phyloP scores from a whole-genome alignment of 2,888 invertebrate genomes.

The Serrognathus titanus region DNA sequence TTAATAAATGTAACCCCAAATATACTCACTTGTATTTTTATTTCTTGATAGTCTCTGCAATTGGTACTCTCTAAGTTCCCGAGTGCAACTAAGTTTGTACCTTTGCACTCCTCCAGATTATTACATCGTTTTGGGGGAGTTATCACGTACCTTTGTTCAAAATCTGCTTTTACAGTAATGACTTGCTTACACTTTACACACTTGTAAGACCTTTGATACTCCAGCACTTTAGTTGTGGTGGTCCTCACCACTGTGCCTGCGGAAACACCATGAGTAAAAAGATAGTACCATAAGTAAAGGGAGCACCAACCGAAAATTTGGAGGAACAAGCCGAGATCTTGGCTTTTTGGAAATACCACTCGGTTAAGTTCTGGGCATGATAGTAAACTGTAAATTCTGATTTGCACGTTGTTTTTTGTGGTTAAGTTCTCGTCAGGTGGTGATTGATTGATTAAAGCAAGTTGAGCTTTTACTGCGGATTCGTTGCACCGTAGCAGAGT shows the following conservation, averaged over 20 bases:
- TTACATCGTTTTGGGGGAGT: conserved; percentile 53
- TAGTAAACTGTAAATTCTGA: conserved; percentile 65
- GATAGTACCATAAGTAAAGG: neutral
- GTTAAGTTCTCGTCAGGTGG: conserved; percentile 39
- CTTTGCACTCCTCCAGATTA: conserved; percentile 57
- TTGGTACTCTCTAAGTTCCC: conserved; percentile 58
- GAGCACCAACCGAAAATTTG: conserved; percentile 61
- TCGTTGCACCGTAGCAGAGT: conserved; percentile 63
- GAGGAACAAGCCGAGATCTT: conserved; percentile 69
- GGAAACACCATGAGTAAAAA: conserved; percentile 31
- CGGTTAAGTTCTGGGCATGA: conserved; percentile 66
- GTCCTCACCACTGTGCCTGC: conserved; percentile 74
- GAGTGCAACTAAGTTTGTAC: conserved; percentile 54
- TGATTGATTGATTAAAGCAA: conserved; percentile 42
- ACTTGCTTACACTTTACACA: conserved; percentile 75
- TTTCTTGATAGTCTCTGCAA: conserved; percentile 81
- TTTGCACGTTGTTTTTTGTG: conserved; percentile 65
- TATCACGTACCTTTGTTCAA: conserved; percentile 52
- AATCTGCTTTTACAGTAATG: conserved; percentile 64
- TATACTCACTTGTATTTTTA: conserved; percentile 68
- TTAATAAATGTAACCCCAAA: neutral
- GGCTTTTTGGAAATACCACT: conserved; percentile 64
- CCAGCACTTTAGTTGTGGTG: conserved; percentile 71
- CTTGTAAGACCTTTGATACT: conserved; percentile 68
- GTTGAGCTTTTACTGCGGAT: conserved; percentile 60